Percentiles rank a stretch among this genome's conserved stretches.
Conservation (phyloP, 2,797 vertebrate species). For the Schizothorax lantsangensis region DNA sequence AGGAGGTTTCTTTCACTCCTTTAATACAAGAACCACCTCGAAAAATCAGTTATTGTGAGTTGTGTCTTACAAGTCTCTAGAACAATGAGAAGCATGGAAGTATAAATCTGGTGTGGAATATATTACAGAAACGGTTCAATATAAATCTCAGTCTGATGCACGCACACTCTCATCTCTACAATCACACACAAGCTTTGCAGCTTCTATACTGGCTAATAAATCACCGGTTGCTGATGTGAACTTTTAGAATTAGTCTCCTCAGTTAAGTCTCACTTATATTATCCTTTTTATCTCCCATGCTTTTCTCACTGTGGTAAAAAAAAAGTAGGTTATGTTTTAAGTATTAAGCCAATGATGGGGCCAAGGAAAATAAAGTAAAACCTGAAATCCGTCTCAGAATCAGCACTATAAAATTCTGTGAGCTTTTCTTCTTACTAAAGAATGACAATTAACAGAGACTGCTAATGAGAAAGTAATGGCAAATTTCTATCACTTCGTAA, state of each 20-base stretch:
- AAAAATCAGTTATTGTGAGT: slow-evolving; percentile 10
- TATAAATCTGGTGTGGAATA: slow-evolving; percentile 21
- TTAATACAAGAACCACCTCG: slow-evolving; percentile 1
- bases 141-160: slow-evolving; percentile 1
- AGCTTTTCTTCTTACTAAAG: background rate
- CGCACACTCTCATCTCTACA: background rate
- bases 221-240: slow-evolving; percentile 26
- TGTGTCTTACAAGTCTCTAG: background rate
- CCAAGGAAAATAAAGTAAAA: slow-evolving; percentile 26
- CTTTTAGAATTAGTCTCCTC: slow-evolving; percentile 27
- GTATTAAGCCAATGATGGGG: slow-evolving; percentile 10
- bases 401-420: background rate
- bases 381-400: background rate
- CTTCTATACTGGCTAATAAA: slow-evolving; percentile 32
- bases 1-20: background rate
- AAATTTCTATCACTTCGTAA: slow-evolving; percentile 1
- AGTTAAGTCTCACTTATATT: background rate
- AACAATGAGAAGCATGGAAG: background rate
- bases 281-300: slow-evolving; percentile 20
- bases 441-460: background rate
- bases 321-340: slow-evolving; percentile 26
- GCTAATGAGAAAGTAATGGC: background rate
- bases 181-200: slow-evolving; percentile 18
- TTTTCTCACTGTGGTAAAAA: slow-evolving; percentile 12
- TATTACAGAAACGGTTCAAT: slow-evolving; percentile 20